phyloP scores from a whole-genome alignment of 2,888 invertebrate genomes.

The Myopa testacea region DNA sequence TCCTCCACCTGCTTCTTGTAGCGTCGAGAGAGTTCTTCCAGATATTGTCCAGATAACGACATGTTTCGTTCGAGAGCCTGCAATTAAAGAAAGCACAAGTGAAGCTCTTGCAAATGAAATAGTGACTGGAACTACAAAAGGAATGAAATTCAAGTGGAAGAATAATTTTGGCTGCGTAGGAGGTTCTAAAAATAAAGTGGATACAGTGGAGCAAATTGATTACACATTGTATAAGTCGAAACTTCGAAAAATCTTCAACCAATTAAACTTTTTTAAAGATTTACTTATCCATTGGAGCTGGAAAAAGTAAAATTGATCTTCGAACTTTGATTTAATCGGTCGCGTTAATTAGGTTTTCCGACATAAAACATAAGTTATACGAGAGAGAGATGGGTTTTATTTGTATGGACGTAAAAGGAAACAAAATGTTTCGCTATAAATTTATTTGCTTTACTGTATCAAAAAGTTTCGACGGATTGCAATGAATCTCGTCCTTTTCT shows the following conservation, averaged over 20 bases:
- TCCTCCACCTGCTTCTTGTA: slow-evolving; percentile 98
- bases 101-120: slow-evolving; percentile 29
- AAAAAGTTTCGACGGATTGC: slow-evolving; percentile 36
- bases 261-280: too few species aligned
- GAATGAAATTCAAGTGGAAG: neutral
- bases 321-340: too few species aligned
- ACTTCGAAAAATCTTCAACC: too few species aligned
- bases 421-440: neutral
- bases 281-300: too few species aligned
- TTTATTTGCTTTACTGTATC: slow-evolving; percentile 23
- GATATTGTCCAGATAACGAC: slow-evolving; percentile 94
- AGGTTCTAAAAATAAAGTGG: neutral
- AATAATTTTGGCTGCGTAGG: slow-evolving; percentile 21
- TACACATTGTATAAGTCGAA: too few species aligned
- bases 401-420: too few species aligned
- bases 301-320: too few species aligned
- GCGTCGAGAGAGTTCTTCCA: slow-evolving; percentile 93
- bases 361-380: too few species aligned
- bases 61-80: slow-evolving; percentile 95
- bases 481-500: slow-evolving; percentile 12
- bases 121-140: slow-evolving; percentile 38
- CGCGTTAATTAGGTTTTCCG: too few species aligned
- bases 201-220: slow-evolving; percentile 41
- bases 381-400: too few species aligned
- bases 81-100: slow-evolving; percentile 55